Evolutionary conservation across 2,797 vertebrate species (phyloP), one percentile per base, ranked within the genome.

Genomic region (Cyprinella venusta): DNA sequence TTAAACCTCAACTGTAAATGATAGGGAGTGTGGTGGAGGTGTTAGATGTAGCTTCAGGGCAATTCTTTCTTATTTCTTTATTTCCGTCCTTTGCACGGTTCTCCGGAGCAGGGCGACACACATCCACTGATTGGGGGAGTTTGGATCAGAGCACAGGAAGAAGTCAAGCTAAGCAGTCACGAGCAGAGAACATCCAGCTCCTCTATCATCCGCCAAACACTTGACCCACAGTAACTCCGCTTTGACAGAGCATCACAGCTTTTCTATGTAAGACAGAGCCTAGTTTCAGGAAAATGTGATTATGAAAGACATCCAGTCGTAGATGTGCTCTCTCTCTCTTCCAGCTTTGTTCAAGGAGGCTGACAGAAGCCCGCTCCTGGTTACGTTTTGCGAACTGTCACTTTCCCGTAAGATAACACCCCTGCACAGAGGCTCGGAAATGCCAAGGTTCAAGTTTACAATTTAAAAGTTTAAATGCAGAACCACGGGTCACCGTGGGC

Each of bases 371-470:
- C 45, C 33, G 68, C 80, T 89, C 64, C 77, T 86, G 84, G 79
- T 84, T 85, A 79, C 26, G 64, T 88, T 89, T 78, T 78, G 80
- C 70, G 38, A 82, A 71, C 88, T 85, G 88, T 83, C 85, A 80
- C 36, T 71, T 74, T 48, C 54, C 59, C 63, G 56, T 68, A 76
- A 83, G 87, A 91, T 88, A 89, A 88, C 75, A 74, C 89, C 90
- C 88, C 87, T 88, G 89, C 88, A 90, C 86, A 65, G 88, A 92
- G 90, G 80, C 90, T 50, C 89, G 87, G 86, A 94, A 94, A 95
- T 94, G 93, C 92, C 94, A 94, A 83, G 89, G 92, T 93, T 95
- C 93, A 92, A 88, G 89, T 92, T 94, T 90, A 91, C 89, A 85
- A 91, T 91, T 90, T 86, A 84, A 71, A 85, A 89, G 85, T 88